These are phyloP conservation scores for Cryptoprocta ferox DNA, from an alignment of 2,797 vertebrate species.

Conservation along the genomic window DNA sequence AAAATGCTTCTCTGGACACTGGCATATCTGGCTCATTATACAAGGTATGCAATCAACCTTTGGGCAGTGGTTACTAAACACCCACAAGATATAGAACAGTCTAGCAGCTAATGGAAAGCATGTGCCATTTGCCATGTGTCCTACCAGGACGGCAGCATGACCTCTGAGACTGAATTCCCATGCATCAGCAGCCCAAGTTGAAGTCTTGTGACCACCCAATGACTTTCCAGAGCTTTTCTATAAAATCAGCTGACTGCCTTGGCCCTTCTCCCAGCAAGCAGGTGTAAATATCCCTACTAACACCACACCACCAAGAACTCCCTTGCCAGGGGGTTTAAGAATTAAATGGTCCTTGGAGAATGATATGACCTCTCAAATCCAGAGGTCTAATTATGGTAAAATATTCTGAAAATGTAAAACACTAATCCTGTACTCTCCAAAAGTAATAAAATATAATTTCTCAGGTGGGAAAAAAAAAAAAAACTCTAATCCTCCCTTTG, in stretches of 20 bases:
- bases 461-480: not conserved
- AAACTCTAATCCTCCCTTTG: slow-evolving; percentile 19
- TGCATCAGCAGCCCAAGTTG: slow-evolving; percentile 46
- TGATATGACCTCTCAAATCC: slow-evolving; percentile 60
- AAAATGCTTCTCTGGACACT: slow-evolving; percentile 43
- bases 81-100: not conserved
- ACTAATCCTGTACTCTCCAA: slow-evolving; percentile 61
- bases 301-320: slow-evolving; percentile 15
- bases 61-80: slow-evolving; percentile 11
- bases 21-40: not conserved
- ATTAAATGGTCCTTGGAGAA: slow-evolving; percentile 77
- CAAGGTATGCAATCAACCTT: not conserved
- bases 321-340: slow-evolving; percentile 64
- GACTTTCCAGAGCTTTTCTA: slow-evolving; percentile 62
- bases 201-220: slow-evolving; percentile 67
- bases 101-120: slow-evolving; percentile 9
- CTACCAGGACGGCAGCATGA: slow-evolving; percentile 6
- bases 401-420: slow-evolving; percentile 75
- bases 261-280: slow-evolving; percentile 71
- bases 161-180: slow-evolving; percentile 64
- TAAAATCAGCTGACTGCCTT: slow-evolving; percentile 73
- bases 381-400: slow-evolving; percentile 70
- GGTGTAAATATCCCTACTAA: slow-evolving; percentile 67
- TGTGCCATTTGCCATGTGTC: slow-evolving; percentile 17
- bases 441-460: slow-evolving; percentile 69